A percentile compares a stretch with the other conserved stretches of the same genome.
phyloP scores from a whole-genome alignment of 1,140 invertebrate genomes.

The Chironomus striatipennis region DNA sequence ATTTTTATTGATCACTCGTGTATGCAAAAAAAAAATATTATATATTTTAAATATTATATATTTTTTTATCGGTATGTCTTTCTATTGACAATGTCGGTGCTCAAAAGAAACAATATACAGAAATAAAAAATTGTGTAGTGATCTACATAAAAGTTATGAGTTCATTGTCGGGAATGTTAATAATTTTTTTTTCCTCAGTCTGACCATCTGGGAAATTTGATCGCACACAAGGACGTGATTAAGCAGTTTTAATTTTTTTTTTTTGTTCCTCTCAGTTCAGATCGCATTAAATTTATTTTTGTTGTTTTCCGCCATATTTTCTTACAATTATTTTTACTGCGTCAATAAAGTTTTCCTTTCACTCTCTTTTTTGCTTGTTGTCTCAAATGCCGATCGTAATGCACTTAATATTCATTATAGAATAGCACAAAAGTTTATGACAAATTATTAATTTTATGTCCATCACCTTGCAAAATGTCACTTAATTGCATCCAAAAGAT shows the following conservation, averaged over 20 bases:
- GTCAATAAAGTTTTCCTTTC: neutral
- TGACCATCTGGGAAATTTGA: slow-evolving; percentile 7
- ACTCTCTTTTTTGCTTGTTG: too few relatives aligned
- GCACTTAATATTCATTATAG: neutral
- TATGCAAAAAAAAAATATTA: too few relatives aligned
- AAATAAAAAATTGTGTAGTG: neutral
- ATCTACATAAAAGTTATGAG: too few relatives aligned
- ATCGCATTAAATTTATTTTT: slow-evolving; percentile 1
- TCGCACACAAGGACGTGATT: neutral
- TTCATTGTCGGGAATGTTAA: neutral
- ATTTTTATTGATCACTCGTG: slow-evolving; percentile 19
- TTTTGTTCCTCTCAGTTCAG: neutral
- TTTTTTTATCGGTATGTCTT: too few relatives aligned
- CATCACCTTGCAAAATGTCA: neutral
- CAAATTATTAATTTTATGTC: neutral
- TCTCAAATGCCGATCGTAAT: neutral
- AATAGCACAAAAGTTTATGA: neutral
- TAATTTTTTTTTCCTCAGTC: neutral
- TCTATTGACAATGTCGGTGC: too few relatives aligned
- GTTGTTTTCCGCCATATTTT: slow-evolving; percentile 12
- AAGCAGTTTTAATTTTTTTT: neutral
- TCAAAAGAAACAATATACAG: neutral
- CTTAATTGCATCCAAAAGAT: neutral
- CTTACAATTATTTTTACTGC: neutral
- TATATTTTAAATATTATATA: too few relatives aligned